These are phyloP conservation scores for Rotaria magnacalcarata DNA, from an alignment of 2,888 invertebrate genomes.

Conservation along the genomic window DNA sequence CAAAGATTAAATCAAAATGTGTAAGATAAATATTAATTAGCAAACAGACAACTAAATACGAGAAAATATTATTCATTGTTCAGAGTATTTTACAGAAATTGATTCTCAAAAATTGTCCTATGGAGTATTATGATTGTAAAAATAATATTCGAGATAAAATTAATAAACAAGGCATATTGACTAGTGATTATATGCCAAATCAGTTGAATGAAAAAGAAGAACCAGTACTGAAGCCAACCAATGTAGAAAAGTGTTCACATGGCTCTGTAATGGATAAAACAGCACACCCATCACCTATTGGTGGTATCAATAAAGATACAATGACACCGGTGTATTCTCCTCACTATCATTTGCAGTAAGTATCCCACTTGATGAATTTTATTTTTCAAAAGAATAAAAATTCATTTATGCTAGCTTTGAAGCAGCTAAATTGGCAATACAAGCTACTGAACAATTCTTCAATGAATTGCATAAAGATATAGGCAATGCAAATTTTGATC, in stretches of 20 bases:
- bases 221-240: constrained; percentile 31
- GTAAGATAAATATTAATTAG: not conserved
- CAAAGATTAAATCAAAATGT: not conserved
- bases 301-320: constrained; percentile 52
- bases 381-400: not conserved
- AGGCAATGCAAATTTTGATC: not conserved
- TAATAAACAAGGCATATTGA: not conserved
- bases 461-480: not conserved
- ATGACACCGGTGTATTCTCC: constrained; percentile 46
- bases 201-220: constrained; percentile 31
- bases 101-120: constrained; percentile 27
- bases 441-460: not conserved
- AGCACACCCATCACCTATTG: constrained; percentile 48
- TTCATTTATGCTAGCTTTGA: not conserved
- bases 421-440: not conserved
- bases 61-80: not conserved
- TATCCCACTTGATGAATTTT: not conserved
- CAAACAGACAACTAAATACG: too few species aligned
- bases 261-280: constrained; percentile 50
- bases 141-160: constrained; percentile 31
- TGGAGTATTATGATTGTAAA: constrained; percentile 41
- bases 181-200: constrained; percentile 39
- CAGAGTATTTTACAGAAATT: not conserved
- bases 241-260: constrained; percentile 50
- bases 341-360: constrained; percentile 39